Evolutionary conservation across 2,113 vertebrate species (phyloP), one percentile per base, ranked within the genome.

Genomic region (Pogonocichla stellata): DNA sequence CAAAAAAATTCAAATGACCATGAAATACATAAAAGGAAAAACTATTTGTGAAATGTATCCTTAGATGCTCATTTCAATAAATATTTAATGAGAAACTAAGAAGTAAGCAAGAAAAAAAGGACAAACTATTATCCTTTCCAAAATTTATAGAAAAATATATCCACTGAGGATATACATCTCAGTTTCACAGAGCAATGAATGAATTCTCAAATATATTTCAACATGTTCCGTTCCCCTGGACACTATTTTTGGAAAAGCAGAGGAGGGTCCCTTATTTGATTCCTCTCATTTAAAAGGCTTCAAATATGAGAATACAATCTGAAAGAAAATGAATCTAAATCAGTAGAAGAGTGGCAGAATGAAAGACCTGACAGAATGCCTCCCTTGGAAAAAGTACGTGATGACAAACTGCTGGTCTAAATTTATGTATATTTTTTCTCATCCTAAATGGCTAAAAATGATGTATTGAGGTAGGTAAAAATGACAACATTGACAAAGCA

Each of bases 1-100:
- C 57, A 64, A 91, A 92, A 62, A 80, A 70, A 57, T 57, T 53
- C 23, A 69, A 53, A 87, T 53, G 22, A 38, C 61, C 19, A 90
- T 95, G 79, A 93, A 88, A 60, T 24, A 92, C 88, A 14, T 73
- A 6, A 34, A 80, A 34, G 64, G 57, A 94, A 94, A 84, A 86
- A n/a, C 56, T 64, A 10, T 50, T 58, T 48, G 40, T 42, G 69
- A 43, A 90, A 42, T 53, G 36, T 10, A 45, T 48, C 70, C 8
- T 87, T 57, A 89, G 53, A 82, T n/a, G 6, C 23, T 80, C 7
- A 0, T 88, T 93, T 81, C 48, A 90, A 84, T 66, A 91, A 71
- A 91, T 67, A 74, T 65, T 90, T 91, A 69, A 92, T 77, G 36
- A 82, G 90, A 85, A 90, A 7, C 20, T 66, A 74, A 62, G 61